These are phyloP conservation scores for Sardinella longiceps DNA, from an alignment of 2,797 vertebrate species.

Conservation along the genomic window DNA sequence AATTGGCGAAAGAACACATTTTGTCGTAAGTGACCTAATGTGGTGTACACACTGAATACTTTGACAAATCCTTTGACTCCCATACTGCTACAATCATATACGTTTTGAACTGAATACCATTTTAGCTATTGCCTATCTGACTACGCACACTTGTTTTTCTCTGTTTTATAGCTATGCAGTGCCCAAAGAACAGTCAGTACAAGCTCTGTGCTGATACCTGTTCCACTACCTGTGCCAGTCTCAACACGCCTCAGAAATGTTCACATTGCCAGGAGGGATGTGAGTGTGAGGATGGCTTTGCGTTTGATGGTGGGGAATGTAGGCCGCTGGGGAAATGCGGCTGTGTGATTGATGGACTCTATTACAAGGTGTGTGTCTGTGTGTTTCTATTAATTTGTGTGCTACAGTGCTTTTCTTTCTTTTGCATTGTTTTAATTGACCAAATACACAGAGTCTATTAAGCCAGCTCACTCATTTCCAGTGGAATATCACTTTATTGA, in stretches of 20 bases:
- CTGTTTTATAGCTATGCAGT: constrained; percentile 43
- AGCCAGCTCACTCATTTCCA: too few relatives aligned
- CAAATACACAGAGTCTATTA: background rate
- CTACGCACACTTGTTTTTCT: too few relatives aligned
- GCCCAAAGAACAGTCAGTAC: constrained; percentile 57
- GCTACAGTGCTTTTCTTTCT: too few relatives aligned
- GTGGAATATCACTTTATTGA: too few relatives aligned
- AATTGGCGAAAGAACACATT: constrained; percentile 63
- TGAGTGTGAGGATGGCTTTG: constrained; percentile 63
- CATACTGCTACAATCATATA: too few relatives aligned
- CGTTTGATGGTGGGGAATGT: constrained; percentile 63
- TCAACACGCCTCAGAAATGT: constrained; percentile 48
- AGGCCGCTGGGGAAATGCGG: constrained; percentile 58
- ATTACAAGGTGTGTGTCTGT: constrained; percentile 56
- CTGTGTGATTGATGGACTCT: constrained; percentile 53
- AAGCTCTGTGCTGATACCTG: constrained; percentile 65
- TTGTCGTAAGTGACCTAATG: constrained; percentile 70
- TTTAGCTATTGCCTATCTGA: too few relatives aligned
- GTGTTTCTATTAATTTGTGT: background rate
- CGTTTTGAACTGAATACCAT: too few relatives aligned
- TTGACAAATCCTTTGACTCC: too few relatives aligned
- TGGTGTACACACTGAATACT: too few relatives aligned
- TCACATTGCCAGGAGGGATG: constrained; percentile 68
- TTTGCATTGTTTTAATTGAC: too few relatives aligned
- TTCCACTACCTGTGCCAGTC: constrained; percentile 62